Evolutionary conservation across 2,113 vertebrate genomes (phyloP).

Genomic region (Poeciliopsis retropinna): DNA sequence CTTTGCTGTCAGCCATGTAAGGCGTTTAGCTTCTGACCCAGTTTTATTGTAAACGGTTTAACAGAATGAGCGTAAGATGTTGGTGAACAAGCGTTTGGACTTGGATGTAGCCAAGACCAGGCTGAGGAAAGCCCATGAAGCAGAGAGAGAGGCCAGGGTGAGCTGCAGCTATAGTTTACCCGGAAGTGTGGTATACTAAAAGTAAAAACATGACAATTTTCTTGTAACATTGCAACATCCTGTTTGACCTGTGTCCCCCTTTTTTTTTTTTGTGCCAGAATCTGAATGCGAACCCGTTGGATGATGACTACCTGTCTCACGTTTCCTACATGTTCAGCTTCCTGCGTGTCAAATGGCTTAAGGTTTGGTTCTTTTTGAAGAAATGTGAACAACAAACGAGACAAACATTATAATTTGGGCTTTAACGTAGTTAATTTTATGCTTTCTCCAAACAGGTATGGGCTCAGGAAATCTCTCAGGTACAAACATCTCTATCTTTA

Average conservation of each 20-base stretch:
- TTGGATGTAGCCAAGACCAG: constrained; percentile 69
- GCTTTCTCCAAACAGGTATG: constrained; percentile 65
- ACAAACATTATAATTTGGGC: not conserved
- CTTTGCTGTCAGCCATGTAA: not conserved
- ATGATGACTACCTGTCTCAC: constrained; percentile 62
- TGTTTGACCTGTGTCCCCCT: not conserved
- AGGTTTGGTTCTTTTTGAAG: constrained; percentile 58
- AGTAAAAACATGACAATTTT: not conserved
- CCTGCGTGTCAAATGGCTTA: constrained; percentile 76
- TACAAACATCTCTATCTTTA: constrained; percentile 27
- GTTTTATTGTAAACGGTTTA: not conserved
- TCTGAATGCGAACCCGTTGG: constrained; percentile 62
- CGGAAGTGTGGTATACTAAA: not conserved
- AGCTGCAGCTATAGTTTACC: constrained; percentile 16
- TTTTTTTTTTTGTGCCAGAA: constrained; percentile 31
- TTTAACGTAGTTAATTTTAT: not conserved
- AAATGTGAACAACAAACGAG: not conserved
- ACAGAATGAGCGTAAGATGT: constrained; percentile 67
- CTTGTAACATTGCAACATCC: not conserved
- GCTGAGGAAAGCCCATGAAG: constrained; percentile 70
- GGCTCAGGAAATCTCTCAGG: constrained; percentile 78
- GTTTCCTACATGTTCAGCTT: constrained; percentile 80
- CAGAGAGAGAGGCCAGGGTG: constrained; percentile 66
- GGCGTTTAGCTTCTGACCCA: not conserved
- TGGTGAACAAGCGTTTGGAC: constrained; percentile 77